phyloP scores from a whole-genome alignment of 2,888 invertebrate genomes.

The Diabrotica balteata region DNA sequence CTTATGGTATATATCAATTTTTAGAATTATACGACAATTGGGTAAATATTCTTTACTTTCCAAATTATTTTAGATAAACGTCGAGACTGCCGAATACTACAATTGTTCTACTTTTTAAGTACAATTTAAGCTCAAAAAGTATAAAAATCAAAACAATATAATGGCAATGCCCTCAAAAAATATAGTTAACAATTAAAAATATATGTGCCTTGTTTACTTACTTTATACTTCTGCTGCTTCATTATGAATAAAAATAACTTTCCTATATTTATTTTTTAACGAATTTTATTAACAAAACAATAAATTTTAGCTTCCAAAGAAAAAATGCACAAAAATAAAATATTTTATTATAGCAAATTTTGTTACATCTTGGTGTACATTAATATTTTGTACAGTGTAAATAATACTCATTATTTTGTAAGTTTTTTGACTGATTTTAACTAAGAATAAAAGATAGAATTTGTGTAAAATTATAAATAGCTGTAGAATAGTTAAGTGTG shows the following conservation, averaged over 20 bases:
- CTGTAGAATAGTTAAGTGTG: conserved; percentile 12
- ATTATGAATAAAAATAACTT: background rate
- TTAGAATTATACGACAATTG: no score
- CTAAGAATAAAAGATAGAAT: conserved; percentile 17
- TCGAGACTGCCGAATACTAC: no score
- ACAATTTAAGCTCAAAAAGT: background rate
- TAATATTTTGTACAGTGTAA: conserved; percentile 33
- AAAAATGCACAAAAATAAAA: conserved; percentile 26
- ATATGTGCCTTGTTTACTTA: conserved; percentile 22
- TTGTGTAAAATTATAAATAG: conserved; percentile 24
- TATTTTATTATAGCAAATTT: conserved; percentile 22
- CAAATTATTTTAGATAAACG: no score
- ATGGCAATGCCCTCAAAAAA: background rate
- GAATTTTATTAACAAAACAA: conserved; percentile 9
- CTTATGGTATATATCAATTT: no score
- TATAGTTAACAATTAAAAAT: conserved; percentile 3
- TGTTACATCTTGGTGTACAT: conserved; percentile 16
- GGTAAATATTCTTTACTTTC: no score
- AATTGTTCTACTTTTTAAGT: background rate
- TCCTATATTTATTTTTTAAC: conserved; percentile 12
- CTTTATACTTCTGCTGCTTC: conserved; percentile 2
- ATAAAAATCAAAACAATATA: background rate
- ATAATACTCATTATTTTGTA: conserved; percentile 31
- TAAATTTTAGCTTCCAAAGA: conserved; percentile 30
- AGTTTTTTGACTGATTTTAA: conserved; percentile 36